phyloP scores from a whole-genome alignment of 2,113 vertebrate genomes.

The Drymodes brunneopygia region DNA sequence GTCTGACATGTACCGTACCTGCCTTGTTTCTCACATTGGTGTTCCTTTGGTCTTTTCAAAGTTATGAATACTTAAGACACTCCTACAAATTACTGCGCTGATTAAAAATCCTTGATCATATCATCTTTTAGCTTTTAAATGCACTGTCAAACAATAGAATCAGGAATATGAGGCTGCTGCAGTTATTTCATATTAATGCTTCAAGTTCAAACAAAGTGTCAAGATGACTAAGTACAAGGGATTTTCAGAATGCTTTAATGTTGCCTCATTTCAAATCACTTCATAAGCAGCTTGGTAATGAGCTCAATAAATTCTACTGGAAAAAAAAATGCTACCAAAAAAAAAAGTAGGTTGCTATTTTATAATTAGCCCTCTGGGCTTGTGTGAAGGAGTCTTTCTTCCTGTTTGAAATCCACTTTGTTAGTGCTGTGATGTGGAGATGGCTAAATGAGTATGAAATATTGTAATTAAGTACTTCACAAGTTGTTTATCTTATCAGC shows the following conservation, averaged over 20 bases:
- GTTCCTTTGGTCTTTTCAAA: slow-evolving; percentile 45
- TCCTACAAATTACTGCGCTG: slow-evolving; percentile 77
- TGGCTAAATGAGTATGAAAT: slow-evolving; percentile 83
- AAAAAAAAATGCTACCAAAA: slow-evolving; percentile 65
- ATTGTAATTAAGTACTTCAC: slow-evolving; percentile 84
- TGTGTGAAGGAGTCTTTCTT: slow-evolving; percentile 74
- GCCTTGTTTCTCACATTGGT: slow-evolving; percentile 50
- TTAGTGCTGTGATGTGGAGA: slow-evolving; percentile 74
- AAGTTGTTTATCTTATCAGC: slow-evolving; percentile 81
- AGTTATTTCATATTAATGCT: slow-evolving; percentile 86
- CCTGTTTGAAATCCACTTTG: slow-evolving; percentile 78
- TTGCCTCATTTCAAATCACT: slow-evolving; percentile 85
- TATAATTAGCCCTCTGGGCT: slow-evolving; percentile 87
- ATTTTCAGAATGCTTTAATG: slow-evolving; percentile 87
- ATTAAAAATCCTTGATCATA: slow-evolving; percentile 82
- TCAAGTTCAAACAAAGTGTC: slow-evolving; percentile 90
- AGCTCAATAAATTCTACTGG: slow-evolving; percentile 79
- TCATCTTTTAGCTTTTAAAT: slow-evolving; percentile 76
- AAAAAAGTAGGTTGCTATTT: slow-evolving; percentile 74
- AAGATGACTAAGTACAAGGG: slow-evolving; percentile 86
- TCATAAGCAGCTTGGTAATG: slow-evolving; percentile 86
- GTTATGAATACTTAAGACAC: slow-evolving; percentile 58
- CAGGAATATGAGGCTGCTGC: slow-evolving; percentile 72
- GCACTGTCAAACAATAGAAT: slow-evolving; percentile 80
- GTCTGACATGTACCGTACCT: slow-evolving; percentile 11